Conservation (phyloP, 2,113 vertebrate genomes). For the Cathartes aura region DNA sequence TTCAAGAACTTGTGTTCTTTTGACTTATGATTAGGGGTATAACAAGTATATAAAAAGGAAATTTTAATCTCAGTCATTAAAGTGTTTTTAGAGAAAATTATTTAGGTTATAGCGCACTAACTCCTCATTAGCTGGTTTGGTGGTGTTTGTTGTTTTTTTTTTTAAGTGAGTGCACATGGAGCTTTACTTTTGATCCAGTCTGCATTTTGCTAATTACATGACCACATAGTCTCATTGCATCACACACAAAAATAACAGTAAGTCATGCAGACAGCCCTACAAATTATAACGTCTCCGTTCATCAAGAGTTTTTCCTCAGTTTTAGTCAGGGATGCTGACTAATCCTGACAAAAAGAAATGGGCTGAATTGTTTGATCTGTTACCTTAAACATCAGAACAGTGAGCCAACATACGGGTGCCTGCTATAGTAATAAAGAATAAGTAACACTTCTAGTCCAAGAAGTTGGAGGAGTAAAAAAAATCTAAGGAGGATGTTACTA, state of each 20-base stretch:
- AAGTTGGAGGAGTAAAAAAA: background rate
- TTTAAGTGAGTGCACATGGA: background rate
- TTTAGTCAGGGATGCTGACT: background rate
- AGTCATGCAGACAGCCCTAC: background rate
- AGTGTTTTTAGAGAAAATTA: background rate
- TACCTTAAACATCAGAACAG: background rate
- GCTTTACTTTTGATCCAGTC: background rate
- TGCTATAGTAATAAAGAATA: background rate
- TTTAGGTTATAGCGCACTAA: background rate
- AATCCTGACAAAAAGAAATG: background rate
- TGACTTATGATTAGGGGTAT: background rate
- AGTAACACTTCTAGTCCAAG: background rate
- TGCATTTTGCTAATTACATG: background rate
- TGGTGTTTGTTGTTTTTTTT: background rate
- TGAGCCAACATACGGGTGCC: background rate
- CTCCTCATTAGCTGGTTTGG: background rate
- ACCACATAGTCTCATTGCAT: background rate
- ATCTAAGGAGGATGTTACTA: background rate
- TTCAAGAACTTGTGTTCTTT: background rate
- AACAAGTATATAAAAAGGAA: background rate
- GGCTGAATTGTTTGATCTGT: background rate
- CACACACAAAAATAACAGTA: background rate
- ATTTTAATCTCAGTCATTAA: background rate
- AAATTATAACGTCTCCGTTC: background rate
- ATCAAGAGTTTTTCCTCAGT: background rate